Evolutionary conservation across 2,888 invertebrate genomes (phyloP), one percentile per base, ranked within the genome.

Genomic region (Diaphora mendica): DNA sequence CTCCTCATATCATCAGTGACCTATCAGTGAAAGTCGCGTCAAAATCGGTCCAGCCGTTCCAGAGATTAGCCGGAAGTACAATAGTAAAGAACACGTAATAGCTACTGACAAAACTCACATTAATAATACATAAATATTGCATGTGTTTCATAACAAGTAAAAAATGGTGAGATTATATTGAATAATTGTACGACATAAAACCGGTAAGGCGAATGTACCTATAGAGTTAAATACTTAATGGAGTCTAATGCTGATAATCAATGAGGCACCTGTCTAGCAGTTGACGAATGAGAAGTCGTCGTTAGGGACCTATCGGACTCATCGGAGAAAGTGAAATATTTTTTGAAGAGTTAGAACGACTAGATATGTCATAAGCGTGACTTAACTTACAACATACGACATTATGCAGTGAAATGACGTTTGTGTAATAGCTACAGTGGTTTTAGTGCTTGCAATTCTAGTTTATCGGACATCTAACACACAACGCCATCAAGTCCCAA

Each of bases 181-280:
- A 92, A 91, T 93, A 94, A 84, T 84, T 80, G 82, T 77, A 78
- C 80, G 68, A 92, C 87, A 83, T 78, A 84, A 84, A 91, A 92
- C 91, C 89, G 89, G 91, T 91, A 87, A 87, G 83, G 86, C 86
- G 87, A 91, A 92, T 90, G 90, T 94, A n/a, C n/a, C n/a, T n/a
- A 94, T 94, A 93, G 92, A 92, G 88, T 94, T 93, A 93, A 94
- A 91, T 87, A 89, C 90, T 89, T 94, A 94, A 93, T 93, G 93
- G 93, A 89, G 87, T 89, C 90, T 91, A 91, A 91, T 84, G 66
- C 82, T 90, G 91, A 92, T 93, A 91, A 92, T 91, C 91, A 87
- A 88, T 87, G 88, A 80, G 88, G 87, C 91, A 94, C 93, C 94
- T 95, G 95, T 95, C 94, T 81, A 79, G 81, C 76, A 81, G 81